Base-by-base conservation (phyloP, 2,888 invertebrate species). In the Trilocha varians region DNA sequence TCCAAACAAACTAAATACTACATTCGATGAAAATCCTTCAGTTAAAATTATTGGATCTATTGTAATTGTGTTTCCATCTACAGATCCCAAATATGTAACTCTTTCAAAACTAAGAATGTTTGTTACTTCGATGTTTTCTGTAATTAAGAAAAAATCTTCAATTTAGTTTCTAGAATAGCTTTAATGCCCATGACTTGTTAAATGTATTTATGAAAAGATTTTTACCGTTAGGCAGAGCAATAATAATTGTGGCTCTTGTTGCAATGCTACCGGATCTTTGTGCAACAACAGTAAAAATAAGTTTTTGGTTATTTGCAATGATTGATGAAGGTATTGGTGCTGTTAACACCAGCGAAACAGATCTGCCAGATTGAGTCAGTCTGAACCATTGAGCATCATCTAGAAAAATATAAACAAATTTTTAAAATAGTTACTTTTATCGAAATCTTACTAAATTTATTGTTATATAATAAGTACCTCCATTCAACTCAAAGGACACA, bases 321-420 rank as follows among this genome's bases (percentile, higher is more conserved):
- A 63, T 49, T 14, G 51, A 52, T 3, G 46, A 37, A 4, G 65
- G 62, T 15, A 65, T 52, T 2, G 52, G 38, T 9, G 17, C 46
- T 1, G 32, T 16, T 3, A 57, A 6, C n/a, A 16, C 40, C 18
- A 61, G 15, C 4, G 40, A 42, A 3, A 50, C 38, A 1, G 49
- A 44, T 39, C 58, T 57, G 5, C 40, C 49, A 4, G 34, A 32
- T 14, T 5, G 39, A 5, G 33, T 34, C 4, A 58, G 16, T 6
- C 14, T 40, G 41, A 66, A 69, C 58, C 61, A 65, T 16, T 55
- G 49, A 0, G 62, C 39, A 16, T 57, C 36, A 5, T 59, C 68
- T 68, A 49, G 32, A 61, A 58, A 4, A 8, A 36, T n/a, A 14
- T 18, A 9, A n/a, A 13, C 5, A 32, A 6, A 5, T 16, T 16